Base-by-base conservation (phyloP, 2,888 invertebrate species). In the Ephialtes manifestator region DNA sequence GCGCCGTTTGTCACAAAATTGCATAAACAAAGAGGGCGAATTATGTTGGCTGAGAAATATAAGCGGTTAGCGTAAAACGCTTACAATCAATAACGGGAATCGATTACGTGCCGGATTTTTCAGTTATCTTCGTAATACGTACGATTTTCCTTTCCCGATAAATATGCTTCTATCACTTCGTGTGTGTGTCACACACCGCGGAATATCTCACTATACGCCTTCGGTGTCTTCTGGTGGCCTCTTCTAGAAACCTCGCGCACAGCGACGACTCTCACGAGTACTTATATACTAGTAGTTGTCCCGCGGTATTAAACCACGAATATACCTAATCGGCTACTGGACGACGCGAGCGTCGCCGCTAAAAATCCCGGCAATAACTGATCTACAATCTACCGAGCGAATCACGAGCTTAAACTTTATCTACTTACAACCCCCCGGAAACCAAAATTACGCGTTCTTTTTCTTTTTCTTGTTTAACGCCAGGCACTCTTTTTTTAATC, bases 161-260 rank as follows among this genome's bases (percentile, higher is more conserved):
- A 72, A 55, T 72, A 72, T 43, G 55, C 35, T 5, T 31, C 60
- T 63, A n/a, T n/a, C 35, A 35, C 35, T 35, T 35, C 60, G 60
- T 78, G 78, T 78, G 78, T 78, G 77, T 77, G 84, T 84, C 71
- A 81, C 84, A 84, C 84, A 81, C 72, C 81, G 81, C 84, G 60
- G 77, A 81, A 81, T 76, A 43, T 76, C 51, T 72, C 76, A 18
- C 58, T 46, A 20, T 20, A 55, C 77, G 77, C 77, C 77, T 55
- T 68, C 68, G 68, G 20, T 68, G 39, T 39, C 39, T 39, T 39
- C 77, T 43, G 60, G 70, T 70, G 78, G 78, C 24, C 78, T 60
- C 60, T 78, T 78, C 70, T 35, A 48, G 78, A 78, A 78, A 58
- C 78, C 70, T 78, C 77, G 18, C 55, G 58, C 77, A 55, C 68